A percentile compares a stretch with the other conserved stretches of the same genome.
Conservation (phyloP, 2,113 vertebrate genomes). For the Taurulus bubalis region DNA sequence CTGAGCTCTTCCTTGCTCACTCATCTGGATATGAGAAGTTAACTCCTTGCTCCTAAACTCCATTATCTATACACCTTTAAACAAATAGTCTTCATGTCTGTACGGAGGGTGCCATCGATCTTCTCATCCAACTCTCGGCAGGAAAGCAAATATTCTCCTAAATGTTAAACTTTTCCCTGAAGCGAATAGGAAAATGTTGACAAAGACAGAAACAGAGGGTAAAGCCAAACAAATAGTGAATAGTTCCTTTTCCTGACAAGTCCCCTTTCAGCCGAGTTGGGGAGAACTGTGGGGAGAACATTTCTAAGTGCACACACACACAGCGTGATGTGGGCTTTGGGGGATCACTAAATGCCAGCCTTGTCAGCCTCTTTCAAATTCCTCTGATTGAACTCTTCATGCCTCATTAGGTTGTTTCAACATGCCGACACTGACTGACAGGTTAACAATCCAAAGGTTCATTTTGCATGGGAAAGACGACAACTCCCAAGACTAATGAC, state of each 20-base stretch:
- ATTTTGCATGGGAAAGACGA: conserved; percentile 40
- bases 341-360: conserved; percentile 63
- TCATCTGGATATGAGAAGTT: neutral
- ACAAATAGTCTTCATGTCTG: neutral
- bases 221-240: neutral
- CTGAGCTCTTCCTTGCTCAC: neutral
- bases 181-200: neutral
- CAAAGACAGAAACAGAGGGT: neutral
- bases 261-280: conserved; percentile 32
- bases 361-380: conserved; percentile 64
- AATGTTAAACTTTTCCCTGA: neutral
- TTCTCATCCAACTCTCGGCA: neutral
- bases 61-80: neutral
- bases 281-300: conserved; percentile 29
- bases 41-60: neutral
- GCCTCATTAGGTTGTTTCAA: conserved; percentile 60
- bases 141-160: neutral
- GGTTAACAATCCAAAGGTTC: conserved; percentile 38
- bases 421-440: conserved; percentile 47
- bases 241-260: neutral
- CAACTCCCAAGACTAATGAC: conserved; percentile 21
- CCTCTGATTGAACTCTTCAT: conserved; percentile 57
- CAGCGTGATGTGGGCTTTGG: conserved; percentile 41
- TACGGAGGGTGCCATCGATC: neutral
- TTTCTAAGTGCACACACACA: conserved; percentile 18